Conservation (phyloP, 37 sponge, comb jelly and placozoan species). For the Halichondria panicea region DNA sequence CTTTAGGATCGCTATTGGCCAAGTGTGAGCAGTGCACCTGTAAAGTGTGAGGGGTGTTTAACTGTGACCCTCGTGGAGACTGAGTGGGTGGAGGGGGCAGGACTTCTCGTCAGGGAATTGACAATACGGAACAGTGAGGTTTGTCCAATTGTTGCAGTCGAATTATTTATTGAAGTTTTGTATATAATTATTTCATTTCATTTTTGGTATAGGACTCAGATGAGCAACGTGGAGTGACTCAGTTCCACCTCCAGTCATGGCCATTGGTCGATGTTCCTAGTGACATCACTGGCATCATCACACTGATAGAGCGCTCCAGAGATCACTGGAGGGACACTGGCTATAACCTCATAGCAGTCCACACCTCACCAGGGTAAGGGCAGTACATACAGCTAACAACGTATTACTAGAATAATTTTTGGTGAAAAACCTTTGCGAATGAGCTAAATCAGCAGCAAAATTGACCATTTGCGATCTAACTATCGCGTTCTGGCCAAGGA, state of each 20-base stretch:
- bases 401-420: background rate
- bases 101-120: background rate
- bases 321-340: constrained; percentile 17
- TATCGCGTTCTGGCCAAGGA: too few species aligned
- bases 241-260: constrained; percentile 58
- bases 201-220: too few species aligned
- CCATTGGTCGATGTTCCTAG: constrained; percentile 49
- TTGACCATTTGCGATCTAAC: too few species aligned
- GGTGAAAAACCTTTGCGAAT: too few species aligned
- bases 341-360: constrained; percentile 10
- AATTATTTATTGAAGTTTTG: background rate
- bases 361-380: constrained; percentile 15
- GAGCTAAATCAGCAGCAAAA: too few species aligned
- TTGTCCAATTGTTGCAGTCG: background rate
- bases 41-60: constrained; percentile 8
- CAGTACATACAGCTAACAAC: background rate
- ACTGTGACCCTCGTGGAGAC: background rate
- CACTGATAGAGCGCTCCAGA: constrained; percentile 17
- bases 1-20: constrained; percentile 30
- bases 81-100: background rate
- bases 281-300: constrained; percentile 7
- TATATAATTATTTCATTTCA: background rate
- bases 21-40: background rate
- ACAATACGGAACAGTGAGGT: too few species aligned
- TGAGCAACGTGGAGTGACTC: background rate